Base-by-base conservation (phyloP, 2,888 invertebrate genomes). In the Campoletis raptor region DNA sequence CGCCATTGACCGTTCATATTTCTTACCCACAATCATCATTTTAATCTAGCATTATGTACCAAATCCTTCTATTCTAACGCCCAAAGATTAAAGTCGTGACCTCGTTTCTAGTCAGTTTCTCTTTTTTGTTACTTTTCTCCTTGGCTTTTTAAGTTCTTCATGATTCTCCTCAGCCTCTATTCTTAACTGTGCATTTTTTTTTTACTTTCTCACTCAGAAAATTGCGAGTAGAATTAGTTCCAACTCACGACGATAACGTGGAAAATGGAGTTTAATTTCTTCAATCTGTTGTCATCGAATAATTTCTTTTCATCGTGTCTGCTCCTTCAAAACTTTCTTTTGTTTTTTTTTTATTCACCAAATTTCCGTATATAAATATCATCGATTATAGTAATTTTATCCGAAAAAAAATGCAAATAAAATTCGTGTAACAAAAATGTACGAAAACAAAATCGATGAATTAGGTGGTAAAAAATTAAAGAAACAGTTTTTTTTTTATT, bases 31-130 rank as follows among this genome's bases (percentile, higher is more conserved):
- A 18, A 61, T 61, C 61, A 61, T 61, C 61, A 30, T 61, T 61
- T 30, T 30, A 0, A 30, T 57, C 24, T 24, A 24, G 24, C 57
- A 8, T 54, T 15, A 37, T 2, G 18, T n/a, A 70, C 48, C 30
- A 18, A 40, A 9, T 61, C 2, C 8, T 42, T 15, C 5, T 42
- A 37, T 40, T 48, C 66, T 9, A 64, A 64, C 57, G 18, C 48
- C 21, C 61, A n/a, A 54, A 74, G 66, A 82, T 85, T 64, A 70
- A 54, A 82, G 57, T 66, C 76, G n/a, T 76, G 79, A 74, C 85
- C 85, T 54, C 67, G 12, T 74, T 85, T 52, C 80, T 24, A 1
- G 8, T 9, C 10, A 24, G 37, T 61, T 52, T 8, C 15, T 52
- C 45, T 76, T 67, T 76, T 64, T 64, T 69, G 52, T 77, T 45